phyloP scores from a whole-genome alignment of 2,888 invertebrate genomes.

The Yponomeuta cagnagella region DNA sequence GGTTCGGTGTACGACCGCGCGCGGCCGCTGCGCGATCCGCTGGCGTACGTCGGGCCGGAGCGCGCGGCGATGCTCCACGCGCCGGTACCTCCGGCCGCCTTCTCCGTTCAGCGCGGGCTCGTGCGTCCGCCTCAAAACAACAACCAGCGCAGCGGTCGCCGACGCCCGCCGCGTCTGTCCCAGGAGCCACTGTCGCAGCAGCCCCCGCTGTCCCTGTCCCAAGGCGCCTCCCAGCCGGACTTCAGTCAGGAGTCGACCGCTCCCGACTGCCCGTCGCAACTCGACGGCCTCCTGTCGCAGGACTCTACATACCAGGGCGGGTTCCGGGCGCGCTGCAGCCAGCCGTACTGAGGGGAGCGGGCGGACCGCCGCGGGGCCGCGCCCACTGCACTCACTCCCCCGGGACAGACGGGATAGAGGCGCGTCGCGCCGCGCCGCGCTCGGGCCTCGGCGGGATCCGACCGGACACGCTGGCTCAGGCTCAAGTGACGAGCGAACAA shows the following conservation, averaged over 20 bases:
- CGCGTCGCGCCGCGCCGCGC: not conserved
- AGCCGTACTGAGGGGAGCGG: slow-evolving; percentile 88
- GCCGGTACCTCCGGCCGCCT: slow-evolving; percentile 94
- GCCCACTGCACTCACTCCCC: not conserved
- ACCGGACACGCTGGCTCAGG: not conserved
- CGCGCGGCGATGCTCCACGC: slow-evolving; percentile 84
- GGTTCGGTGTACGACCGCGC: slow-evolving; percentile 94
- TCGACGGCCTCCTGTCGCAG: slow-evolving; percentile 95
- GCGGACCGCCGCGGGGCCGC: slow-evolving; percentile 66
- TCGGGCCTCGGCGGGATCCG: not conserved
- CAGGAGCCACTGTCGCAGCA: slow-evolving; percentile 87
- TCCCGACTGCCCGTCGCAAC: slow-evolving; percentile 93
- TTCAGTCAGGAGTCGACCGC: slow-evolving; percentile 88
- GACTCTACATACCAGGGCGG: slow-evolving; percentile 90
- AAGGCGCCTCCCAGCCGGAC: slow-evolving; percentile 83
- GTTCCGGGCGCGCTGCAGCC: slow-evolving; percentile 80
- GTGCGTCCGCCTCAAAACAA: slow-evolving; percentile 80
- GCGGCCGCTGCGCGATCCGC: slow-evolving; percentile 89
- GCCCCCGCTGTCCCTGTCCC: slow-evolving; percentile 82
- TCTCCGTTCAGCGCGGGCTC: slow-evolving; percentile 91
- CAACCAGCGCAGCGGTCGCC: slow-evolving; percentile 68
- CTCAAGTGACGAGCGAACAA: slow-evolving; percentile 1
- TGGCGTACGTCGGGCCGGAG: slow-evolving; percentile 94
- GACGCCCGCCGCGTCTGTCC: slow-evolving; percentile 66
- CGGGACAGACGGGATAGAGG: not conserved